Evolutionary conservation across 2,888 invertebrate genomes (phyloP).

Genomic region (Notocelia uddmanniana): DNA sequence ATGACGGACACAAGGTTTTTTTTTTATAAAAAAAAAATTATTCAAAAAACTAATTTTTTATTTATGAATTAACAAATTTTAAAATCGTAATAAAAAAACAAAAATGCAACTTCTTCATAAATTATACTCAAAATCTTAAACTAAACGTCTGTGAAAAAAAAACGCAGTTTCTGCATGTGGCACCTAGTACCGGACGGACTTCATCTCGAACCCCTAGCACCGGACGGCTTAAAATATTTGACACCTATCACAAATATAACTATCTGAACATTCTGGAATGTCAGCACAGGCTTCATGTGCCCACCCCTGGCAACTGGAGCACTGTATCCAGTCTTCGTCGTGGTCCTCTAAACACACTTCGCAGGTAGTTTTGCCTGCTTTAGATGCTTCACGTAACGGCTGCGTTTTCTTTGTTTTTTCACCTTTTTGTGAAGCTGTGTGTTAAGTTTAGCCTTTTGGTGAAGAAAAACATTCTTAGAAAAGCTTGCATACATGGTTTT

Average conservation of each 20-base stretch:
- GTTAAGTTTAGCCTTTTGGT: too few species aligned
- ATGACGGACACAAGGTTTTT: too few species aligned
- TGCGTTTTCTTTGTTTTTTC: too few species aligned
- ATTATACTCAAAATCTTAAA: neutral
- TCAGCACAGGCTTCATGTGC: neutral
- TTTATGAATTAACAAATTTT: neutral
- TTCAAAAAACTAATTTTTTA: too few species aligned
- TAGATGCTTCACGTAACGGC: too few species aligned
- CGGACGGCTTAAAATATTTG: slow-evolving; percentile 3
- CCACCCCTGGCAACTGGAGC: slow-evolving; percentile 9
- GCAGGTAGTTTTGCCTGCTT: too few species aligned
- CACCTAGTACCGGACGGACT: slow-evolving; percentile 9
- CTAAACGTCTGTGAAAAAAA: neutral
- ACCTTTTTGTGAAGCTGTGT: too few species aligned
- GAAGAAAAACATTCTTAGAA: too few species aligned
- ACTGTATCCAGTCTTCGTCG: slow-evolving; percentile 8
- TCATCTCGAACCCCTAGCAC: neutral
- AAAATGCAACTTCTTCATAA: slow-evolving; percentile 2
- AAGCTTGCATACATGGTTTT: too few species aligned
- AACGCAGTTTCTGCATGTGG: slow-evolving; percentile 2
- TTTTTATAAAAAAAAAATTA: too few species aligned
- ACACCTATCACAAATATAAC: slow-evolving; percentile 11
- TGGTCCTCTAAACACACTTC: neutral
- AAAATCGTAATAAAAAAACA: neutral
- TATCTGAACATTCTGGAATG: slow-evolving; percentile 15